Evolutionary conservation across 2,113 vertebrate species (phyloP).

Genomic region (Xenopus borealis): DNA sequence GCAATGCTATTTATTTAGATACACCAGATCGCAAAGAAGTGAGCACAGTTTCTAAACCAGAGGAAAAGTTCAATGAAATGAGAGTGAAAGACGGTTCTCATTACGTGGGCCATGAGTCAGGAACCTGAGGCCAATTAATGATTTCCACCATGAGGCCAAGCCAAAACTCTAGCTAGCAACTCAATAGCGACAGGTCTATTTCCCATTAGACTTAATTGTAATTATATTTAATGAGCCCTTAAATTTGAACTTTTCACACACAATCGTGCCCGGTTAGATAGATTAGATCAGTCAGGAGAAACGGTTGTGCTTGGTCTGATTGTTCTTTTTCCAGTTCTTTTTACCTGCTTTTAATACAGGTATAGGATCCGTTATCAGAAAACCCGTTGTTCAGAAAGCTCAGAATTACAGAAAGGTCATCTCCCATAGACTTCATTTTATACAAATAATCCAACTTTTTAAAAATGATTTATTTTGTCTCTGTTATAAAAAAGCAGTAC

Average conservation of each 20-base stretch:
- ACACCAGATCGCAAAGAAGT: constrained; percentile 10
- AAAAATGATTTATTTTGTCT: no score
- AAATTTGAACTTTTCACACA: constrained; percentile 33
- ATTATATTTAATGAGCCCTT: constrained; percentile 35
- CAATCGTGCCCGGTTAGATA: neutral
- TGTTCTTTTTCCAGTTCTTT: neutral
- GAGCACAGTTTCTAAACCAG: constrained; percentile 13
- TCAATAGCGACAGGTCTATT: constrained; percentile 27
- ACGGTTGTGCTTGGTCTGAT: neutral
- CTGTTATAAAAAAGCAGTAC: no score
- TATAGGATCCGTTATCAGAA: no score
- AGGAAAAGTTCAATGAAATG: constrained; percentile 30
- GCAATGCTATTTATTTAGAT: neutral
- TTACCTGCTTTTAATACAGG: no score
- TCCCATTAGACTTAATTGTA: constrained; percentile 37
- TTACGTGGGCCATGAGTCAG: constrained; percentile 32
- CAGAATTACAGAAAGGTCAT: no score
- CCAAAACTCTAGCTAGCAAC: constrained; percentile 17
- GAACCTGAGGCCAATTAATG: constrained; percentile 37
- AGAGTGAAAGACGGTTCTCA: constrained; percentile 23
- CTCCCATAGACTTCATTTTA: no score
- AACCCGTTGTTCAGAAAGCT: no score
- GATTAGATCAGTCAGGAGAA: neutral
- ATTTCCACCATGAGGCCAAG: constrained; percentile 37
- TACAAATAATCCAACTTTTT: no score